These are phyloP conservation scores for Athrips mouffetella DNA, from an alignment of 2,888 invertebrate genomes.

Conservation along the genomic window DNA sequence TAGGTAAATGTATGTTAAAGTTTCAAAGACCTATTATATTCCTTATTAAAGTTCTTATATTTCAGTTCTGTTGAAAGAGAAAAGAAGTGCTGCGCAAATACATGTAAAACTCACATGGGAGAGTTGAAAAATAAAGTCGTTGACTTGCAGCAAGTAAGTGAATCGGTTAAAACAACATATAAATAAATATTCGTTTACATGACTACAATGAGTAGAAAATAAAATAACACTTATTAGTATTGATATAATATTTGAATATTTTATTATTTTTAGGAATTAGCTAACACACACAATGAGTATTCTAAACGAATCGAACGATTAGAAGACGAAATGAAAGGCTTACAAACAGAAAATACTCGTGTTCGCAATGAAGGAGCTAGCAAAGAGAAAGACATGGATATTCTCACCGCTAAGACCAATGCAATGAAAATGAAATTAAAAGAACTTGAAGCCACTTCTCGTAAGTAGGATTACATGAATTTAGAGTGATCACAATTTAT, in stretches of 20 bases:
- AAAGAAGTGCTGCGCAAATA: conserved; percentile 42
- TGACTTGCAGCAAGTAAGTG: conserved; percentile 50
- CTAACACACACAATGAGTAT: conserved; percentile 39
- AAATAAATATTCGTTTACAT: not conserved
- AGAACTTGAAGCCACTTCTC: conserved; percentile 30
- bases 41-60: not conserved
- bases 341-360: conserved; percentile 34
- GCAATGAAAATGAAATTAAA: conserved; percentile 28
- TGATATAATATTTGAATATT: too few relatives aligned
- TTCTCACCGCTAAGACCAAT: conserved; percentile 16
- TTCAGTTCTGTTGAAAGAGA: not conserved
- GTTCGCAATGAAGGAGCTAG: conserved; percentile 24
- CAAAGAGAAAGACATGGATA: conserved; percentile 24
- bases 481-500: too few relatives aligned
- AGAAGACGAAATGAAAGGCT: conserved; percentile 35
- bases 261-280: conserved; percentile 39
- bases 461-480: too few relatives aligned
- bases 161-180: too few relatives aligned
- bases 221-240: not conserved
- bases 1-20: too few relatives aligned
- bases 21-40: too few relatives aligned
- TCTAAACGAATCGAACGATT: conserved; percentile 36
- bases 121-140: conserved; percentile 52
- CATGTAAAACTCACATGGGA: conserved; percentile 49
- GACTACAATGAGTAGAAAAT: too few relatives aligned